Evolutionary conservation across 2,113 vertebrate genomes (phyloP).

Genomic region (Lagopus muta): DNA sequence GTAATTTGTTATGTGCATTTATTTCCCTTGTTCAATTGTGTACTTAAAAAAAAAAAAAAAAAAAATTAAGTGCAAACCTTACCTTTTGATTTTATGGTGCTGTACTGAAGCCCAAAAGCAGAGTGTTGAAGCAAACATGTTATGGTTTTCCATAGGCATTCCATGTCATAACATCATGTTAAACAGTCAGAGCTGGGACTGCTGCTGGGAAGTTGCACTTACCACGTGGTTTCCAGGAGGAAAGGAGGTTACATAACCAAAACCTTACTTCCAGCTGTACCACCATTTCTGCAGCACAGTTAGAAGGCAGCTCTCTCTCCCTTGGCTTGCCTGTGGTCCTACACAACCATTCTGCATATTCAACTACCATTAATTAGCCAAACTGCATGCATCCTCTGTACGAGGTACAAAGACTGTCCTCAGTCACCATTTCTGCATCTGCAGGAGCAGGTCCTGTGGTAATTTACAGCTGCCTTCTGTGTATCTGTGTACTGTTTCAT

Average conservation of each 20-base stretch:
- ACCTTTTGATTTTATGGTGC: background rate
- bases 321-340: background rate
- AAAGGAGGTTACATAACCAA: too few relatives aligned
- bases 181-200: too few relatives aligned
- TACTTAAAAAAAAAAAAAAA: background rate
- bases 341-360: background rate
- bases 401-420: too few relatives aligned
- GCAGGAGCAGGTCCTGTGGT: background rate
- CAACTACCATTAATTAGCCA: background rate
- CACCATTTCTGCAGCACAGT: too few relatives aligned
- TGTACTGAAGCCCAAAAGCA: background rate
- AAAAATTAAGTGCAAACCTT: background rate
- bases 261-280: too few relatives aligned
- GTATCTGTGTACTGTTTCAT: background rate
- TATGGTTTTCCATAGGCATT: too few relatives aligned
- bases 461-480: background rate
- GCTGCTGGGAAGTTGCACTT: too few relatives aligned
- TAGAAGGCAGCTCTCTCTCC: too few relatives aligned
- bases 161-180: too few relatives aligned
- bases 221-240: too few relatives aligned
- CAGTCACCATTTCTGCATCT: background rate
- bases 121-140: background rate
- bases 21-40: background rate
- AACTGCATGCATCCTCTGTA: fast-evolving
- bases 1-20: background rate